Evolutionary conservation across 1,140 invertebrate species (phyloP), one percentile per base, ranked within the genome.

Genomic region (Anthonomus grandis): DNA sequence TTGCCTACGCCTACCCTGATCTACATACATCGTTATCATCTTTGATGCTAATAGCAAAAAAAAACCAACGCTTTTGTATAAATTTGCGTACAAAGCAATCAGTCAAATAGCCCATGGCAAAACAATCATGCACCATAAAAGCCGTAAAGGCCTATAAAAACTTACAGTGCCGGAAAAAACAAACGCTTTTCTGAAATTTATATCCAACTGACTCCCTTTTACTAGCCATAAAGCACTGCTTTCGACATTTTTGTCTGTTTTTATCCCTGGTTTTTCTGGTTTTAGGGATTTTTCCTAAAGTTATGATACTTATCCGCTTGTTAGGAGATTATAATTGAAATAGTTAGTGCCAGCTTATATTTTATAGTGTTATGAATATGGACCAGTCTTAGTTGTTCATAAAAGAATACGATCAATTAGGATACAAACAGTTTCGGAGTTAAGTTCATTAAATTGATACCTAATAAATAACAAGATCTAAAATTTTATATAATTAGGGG

Each of bases 121-220:
- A 25, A 45, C 42, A 19, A 45, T 45, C 19, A 25, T 45, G 42
- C 19, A 45, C 42, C 27, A 45, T 5, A 45, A 45, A 45, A 45
- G 21, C 22, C 8, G 42, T 6, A 24, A 25, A 45, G 18, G 22
- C 42, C 42, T 23, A 45, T 45, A 45, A 45, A 45, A 45, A 24
- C 21, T 45, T 24, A 45, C 42, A 45, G 17, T 19, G 17, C 42
- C 42, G 42, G 42, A 45, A 45, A 45, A 45, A 45, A 45, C 42
- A 45, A 45, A 45, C 27, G 42, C 22, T 45, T 45, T 45, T 45
- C 42, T 10, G n/a, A 24, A 24, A 45, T 45, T 45, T 45, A 45
- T 45, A 45, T 45, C 42, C 42, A 25, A 15, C 42, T 25, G 42
- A 45, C 42, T 45, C 42, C 22, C 42, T 45, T 45, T 45, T 45